Evolutionary conservation across 2,888 invertebrate genomes (phyloP), one percentile per base, ranked within the genome.

Genomic region (Phorcus lineatus): DNA sequence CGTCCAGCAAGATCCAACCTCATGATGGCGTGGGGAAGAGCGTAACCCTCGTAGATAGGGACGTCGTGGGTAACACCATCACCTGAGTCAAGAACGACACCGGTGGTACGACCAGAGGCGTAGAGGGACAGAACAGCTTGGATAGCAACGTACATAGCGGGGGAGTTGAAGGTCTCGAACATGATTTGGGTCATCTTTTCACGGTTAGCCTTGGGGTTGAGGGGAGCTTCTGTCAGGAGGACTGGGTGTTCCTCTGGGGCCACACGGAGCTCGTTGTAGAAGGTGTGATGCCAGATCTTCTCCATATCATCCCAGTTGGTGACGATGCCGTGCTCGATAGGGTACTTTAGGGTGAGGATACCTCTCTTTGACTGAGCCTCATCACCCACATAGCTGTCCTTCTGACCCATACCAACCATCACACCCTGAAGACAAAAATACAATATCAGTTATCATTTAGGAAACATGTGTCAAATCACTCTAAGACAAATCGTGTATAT

Each of bases 61-160:
- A 97, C 97, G 83, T 97, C 97, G 95, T 97, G 97, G 79, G 97
- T 97, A 87, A 98, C 98, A 94, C 98, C 98, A 94, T 98, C 98
- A 87, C 98, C 98, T 89, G 97, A 97, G 94, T 98, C 98, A 92
- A 98, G 94, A 85, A 98, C 97, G 94, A 97, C 97, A 95, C 97
- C 97, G 93, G 97, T 98, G 94, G 97, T 98, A 95, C 97, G 97
- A 95, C 98, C 97, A 93, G 97, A 97, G 86, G 98, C 97, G 94
- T 98, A 98, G 94, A 97, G 95, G 70, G 97, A 98, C 93, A 98
- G 97, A 81, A 98, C 98, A 82, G 98, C 98, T 94, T 98, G 98
- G 87, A 96, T 96, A 93, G 97, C 97, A 86, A 97, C 97, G 94
- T 97, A 97, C 97, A 97, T 97, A 92, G 97, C 97, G 86, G 97